phyloP scores from a whole-genome alignment of 2,888 invertebrate genomes.

The Nomada flava region DNA sequence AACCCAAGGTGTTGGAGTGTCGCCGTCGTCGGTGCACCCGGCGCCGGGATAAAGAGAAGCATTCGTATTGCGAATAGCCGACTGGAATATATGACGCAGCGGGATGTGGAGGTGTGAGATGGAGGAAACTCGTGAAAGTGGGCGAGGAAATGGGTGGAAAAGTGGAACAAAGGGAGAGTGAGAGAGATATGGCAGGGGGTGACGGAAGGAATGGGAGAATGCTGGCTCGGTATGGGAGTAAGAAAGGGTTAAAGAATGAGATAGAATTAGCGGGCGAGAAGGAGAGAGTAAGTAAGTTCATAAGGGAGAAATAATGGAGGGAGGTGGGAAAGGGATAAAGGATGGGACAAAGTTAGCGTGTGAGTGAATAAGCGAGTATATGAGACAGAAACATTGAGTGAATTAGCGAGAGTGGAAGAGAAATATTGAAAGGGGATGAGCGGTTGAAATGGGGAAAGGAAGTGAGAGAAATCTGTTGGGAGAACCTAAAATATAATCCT shows the following conservation, averaged over 20 bases:
- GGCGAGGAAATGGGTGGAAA: background rate
- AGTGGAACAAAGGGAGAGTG: background rate
- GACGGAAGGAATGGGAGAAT: no score
- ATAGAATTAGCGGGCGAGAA: conserved; percentile 14
- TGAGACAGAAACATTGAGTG: background rate
- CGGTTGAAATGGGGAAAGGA: background rate
- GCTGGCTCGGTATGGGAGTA: background rate
- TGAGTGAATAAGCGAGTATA: background rate
- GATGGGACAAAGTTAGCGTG: background rate
- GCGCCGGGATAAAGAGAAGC: conserved; percentile 39
- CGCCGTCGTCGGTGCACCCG: conserved; percentile 27
- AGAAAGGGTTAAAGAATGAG: conserved; percentile 21
- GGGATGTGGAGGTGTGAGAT: background rate
- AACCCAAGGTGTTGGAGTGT: conserved; percentile 22
- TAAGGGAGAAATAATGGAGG: background rate
- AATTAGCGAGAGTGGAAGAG: background rate
- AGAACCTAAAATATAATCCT: conserved; percentile 44
- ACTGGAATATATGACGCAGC: conserved; percentile 20
- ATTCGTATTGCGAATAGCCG: conserved; percentile 46
- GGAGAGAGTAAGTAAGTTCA: background rate
- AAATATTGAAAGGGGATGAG: background rate
- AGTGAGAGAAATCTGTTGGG: background rate
- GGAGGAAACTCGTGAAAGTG: background rate
- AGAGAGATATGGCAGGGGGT: background rate
- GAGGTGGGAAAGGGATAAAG: background rate